These are phyloP conservation scores for Pelobates fuscus DNA, from an alignment of 2,113 vertebrate species.

Conservation along the genomic window DNA sequence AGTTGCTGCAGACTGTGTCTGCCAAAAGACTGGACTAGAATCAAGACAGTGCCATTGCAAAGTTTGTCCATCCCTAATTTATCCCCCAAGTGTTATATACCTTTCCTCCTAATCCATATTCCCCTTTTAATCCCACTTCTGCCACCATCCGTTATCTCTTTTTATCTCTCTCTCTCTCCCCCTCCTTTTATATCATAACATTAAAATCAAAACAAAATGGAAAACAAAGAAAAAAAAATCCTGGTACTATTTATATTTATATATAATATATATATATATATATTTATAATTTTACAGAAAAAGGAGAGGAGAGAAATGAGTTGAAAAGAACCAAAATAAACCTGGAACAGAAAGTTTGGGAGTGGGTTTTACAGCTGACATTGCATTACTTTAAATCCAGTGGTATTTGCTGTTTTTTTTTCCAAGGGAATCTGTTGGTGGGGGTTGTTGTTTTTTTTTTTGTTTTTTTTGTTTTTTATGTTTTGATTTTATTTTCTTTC, in stretches of 20 bases:
- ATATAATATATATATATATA: conserved; percentile 51
- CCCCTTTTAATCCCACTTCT: neutral
- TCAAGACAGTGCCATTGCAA: too few species aligned
- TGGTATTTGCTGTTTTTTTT: conserved; percentile 15
- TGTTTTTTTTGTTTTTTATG: conserved; percentile 24
- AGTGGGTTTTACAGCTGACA: conserved; percentile 6
- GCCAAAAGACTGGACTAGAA: too few species aligned
- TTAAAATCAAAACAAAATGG: conserved; percentile 18
- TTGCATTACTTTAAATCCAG: conserved; percentile 21
- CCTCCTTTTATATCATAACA: conserved; percentile 32
- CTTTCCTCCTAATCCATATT: neutral
- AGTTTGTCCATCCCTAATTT: too few species aligned
- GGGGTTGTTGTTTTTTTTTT: neutral
- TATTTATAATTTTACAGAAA: conserved; percentile 51
- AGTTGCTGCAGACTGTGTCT: too few species aligned
- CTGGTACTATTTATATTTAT: conserved; percentile 48
- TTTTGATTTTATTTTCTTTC: neutral
- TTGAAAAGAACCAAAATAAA: conserved; percentile 37
- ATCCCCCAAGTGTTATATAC: neutral
- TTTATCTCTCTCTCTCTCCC: conserved; percentile 25
- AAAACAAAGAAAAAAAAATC: conserved; percentile 31
- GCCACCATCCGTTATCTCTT: neutral
- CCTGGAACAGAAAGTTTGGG: conserved; percentile 30
- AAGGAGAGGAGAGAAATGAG: conserved; percentile 40
- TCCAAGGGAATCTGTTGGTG: neutral